Evolutionary conservation across 2,888 invertebrate species (phyloP).

Genomic region (Amphipoea oculea): DNA sequence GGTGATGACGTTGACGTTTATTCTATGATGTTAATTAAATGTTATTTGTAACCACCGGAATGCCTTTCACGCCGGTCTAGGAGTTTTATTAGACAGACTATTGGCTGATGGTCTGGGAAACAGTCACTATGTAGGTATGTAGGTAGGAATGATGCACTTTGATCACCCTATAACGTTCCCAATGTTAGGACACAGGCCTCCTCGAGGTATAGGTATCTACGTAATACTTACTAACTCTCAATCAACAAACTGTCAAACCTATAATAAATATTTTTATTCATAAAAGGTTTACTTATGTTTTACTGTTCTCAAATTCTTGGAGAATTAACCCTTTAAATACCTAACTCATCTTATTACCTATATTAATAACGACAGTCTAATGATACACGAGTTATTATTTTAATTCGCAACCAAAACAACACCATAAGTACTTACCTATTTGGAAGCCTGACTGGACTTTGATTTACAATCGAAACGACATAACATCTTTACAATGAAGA

Average conservation of each 20-base stretch:
- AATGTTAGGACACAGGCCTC: no score
- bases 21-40: slow-evolving; percentile 29
- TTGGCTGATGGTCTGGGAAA: slow-evolving; percentile 37
- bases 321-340: background rate
- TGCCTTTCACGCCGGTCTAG: slow-evolving; percentile 29
- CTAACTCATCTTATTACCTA: no score
- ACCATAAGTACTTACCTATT: background rate
- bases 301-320: background rate
- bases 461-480: slow-evolving; percentile 3
- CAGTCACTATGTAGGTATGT: background rate
- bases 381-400: background rate
- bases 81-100: slow-evolving; percentile 31
- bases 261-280: background rate
- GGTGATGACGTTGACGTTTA: slow-evolving; percentile 15
- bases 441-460: slow-evolving; percentile 6
- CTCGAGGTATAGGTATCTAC: no score
- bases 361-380: background rate
- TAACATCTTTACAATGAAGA: slow-evolving; percentile 8
- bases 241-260: background rate
- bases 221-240: background rate
- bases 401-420: slow-evolving; percentile 11
- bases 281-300: background rate
- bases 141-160: background rate
- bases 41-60: slow-evolving; percentile 40
- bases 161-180: no score